phyloP scores from a whole-genome alignment of 1,140 invertebrate species.

The Chelonus insularis region DNA sequence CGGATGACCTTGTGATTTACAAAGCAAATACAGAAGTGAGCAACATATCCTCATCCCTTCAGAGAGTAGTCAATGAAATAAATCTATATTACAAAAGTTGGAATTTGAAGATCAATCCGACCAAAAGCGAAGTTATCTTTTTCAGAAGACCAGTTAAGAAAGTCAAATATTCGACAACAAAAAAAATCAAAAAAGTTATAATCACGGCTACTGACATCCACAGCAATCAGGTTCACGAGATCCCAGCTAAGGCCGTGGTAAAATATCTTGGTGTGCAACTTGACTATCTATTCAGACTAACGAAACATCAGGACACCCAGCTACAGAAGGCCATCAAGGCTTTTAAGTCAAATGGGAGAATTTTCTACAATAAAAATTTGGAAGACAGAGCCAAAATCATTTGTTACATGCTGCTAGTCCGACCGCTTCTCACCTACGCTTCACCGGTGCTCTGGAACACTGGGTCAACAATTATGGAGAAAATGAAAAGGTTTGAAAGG shows the following conservation, averaged over 20 bases:
- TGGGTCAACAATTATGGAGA: neutral
- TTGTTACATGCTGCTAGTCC: conserved; percentile 27
- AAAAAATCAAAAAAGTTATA: conserved; percentile 5
- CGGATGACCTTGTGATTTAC: too few relatives aligned
- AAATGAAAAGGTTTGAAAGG: conserved; percentile 17
- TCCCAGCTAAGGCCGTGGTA: neutral
- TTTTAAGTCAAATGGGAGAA: neutral
- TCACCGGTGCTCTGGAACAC: conserved; percentile 23
- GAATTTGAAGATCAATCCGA: conserved; percentile 24
- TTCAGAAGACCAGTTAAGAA: conserved; percentile 19
- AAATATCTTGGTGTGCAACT: conserved; percentile 13
- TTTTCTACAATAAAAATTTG: conserved; percentile 28
- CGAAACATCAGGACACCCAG: neutral
- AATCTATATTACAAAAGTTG: conserved; percentile 16
- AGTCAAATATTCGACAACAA: neutral
- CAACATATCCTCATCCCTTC: neutral
- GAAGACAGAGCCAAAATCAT: conserved; percentile 25
- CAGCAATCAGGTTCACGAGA: neutral
- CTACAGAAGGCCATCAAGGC: conserved; percentile 5
- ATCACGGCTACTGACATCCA: neutral
- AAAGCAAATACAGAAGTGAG: too few relatives aligned
- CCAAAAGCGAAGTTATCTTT: conserved; percentile 27
- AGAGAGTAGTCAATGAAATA: conserved; percentile 20
- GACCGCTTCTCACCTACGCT: conserved; percentile 30
- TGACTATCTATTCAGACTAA: conserved; percentile 13